These are phyloP conservation scores for Lamellibrachia satsuma DNA, from an alignment of 2,888 invertebrate genomes.

Conservation along the genomic window DNA sequence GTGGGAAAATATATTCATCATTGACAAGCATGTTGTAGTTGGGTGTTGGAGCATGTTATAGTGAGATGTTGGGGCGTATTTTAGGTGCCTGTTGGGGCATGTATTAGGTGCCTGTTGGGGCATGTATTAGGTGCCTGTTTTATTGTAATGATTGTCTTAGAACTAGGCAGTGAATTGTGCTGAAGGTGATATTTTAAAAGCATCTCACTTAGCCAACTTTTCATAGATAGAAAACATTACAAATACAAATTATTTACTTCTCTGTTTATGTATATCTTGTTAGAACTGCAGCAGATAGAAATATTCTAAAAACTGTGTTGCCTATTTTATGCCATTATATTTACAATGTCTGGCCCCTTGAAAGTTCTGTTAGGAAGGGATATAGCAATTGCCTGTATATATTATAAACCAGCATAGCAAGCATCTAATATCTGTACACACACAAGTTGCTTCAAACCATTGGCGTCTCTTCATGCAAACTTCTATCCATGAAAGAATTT, in stretches of 20 bases:
- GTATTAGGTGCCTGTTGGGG: too few relatives aligned
- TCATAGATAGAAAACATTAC: not conserved
- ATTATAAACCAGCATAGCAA: not conserved
- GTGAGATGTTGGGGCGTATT: too few relatives aligned
- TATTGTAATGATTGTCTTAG: not conserved
- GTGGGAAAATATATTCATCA: not conserved
- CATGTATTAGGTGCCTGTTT: not conserved
- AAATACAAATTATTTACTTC: not conserved
- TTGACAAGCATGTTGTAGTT: not conserved
- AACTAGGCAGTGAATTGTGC: not conserved
- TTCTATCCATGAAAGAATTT: not conserved
- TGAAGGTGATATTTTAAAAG: not conserved
- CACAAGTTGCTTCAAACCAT: not conserved
- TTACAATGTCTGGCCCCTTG: not conserved
- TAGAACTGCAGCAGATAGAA: not conserved
- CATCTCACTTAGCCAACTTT: not conserved
- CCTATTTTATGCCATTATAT: not conserved
- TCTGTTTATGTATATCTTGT: not conserved
- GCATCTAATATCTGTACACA: not conserved
- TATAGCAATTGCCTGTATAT: not conserved
- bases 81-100: too few relatives aligned
- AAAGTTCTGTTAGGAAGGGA: not conserved
- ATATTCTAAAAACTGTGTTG: not conserved
- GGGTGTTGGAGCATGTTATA: too few relatives aligned
- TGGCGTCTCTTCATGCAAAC: not conserved